Conservation (phyloP, 37 sponge, comb jelly and placozoan species). For the Amphimedon queenslandica region DNA sequence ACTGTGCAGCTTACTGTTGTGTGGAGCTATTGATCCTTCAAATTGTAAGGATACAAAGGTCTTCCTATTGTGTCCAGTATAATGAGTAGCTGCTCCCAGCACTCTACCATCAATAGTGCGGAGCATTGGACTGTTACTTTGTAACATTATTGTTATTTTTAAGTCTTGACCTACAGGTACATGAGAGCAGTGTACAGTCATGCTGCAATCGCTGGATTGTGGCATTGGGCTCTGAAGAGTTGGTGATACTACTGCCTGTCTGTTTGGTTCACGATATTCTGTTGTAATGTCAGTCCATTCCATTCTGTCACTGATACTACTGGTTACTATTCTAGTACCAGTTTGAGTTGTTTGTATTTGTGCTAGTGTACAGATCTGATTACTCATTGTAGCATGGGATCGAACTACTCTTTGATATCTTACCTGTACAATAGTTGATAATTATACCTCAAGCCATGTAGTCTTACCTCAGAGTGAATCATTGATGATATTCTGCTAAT, state of each 20-base stretch:
- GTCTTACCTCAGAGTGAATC: slow-evolving; percentile 14
- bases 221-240: slow-evolving; percentile 9
- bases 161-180: slow-evolving; percentile 38
- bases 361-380: slow-evolving; percentile 5
- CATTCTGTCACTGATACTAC: background rate
- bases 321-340: slow-evolving; percentile 25
- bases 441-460: background rate
- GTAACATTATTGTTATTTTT: slow-evolving; percentile 22
- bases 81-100: slow-evolving; percentile 38
- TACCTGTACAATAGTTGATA: slow-evolving; percentile 5
- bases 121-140: slow-evolving; percentile 44
- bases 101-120: slow-evolving; percentile 70
- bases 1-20: too few species aligned
- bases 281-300: slow-evolving; percentile 19
- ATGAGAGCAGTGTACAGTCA: slow-evolving; percentile 39
- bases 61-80: slow-evolving; percentile 46
- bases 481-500: slow-evolving; percentile 21
- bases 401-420: slow-evolving; percentile 38
- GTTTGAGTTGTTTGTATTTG: slow-evolving; percentile 18
- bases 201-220: slow-evolving; percentile 52
- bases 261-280: slow-evolving; percentile 15
- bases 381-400: slow-evolving; percentile 4
- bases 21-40: slow-evolving; percentile 59
- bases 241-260: background rate
- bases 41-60: slow-evolving; percentile 72